Base-by-base conservation (phyloP, 2,113 vertebrate genomes). In the Apodemus sylvaticus region DNA sequence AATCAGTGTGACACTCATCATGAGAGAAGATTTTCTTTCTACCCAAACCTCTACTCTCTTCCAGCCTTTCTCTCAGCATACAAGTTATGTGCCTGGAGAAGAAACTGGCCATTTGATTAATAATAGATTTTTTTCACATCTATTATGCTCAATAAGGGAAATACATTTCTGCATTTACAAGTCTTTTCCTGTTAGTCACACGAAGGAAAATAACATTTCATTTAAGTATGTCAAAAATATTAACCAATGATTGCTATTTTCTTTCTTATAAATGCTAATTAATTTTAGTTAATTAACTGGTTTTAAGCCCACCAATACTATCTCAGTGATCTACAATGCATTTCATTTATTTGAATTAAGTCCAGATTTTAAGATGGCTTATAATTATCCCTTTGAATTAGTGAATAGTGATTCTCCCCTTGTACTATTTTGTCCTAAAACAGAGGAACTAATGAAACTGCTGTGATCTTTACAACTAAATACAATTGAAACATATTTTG, bases 331-430 rank as follows among this genome's bases (percentile, higher is more conserved):
- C 90, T 96, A 48, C 97, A 98, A 98, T 98, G 6, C 96, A 97
- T 98, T 98, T 97, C 96, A 98, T 97, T 98, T 97, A 93, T 98
- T 98, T 98, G 95, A 97, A 97, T 98, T 98, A 98, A 98, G 96
- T 66, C 42, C 95, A 97, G 93, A 97, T 77, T 97, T 98, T 97
- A 96, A 97, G 94, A 98, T 97, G 96, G 97, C 96, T 98, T 98
- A 97, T 97, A 97, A 97, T 98, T 97, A 97, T 98, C 96, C 96
- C 86, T 90, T 2, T 96, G 94, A 90, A 64, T 74, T 91, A 55
- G 48, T 94, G 78, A 94, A 97, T 98, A 98, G 96, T 24, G 94
- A 97, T 97, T 96, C 29, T 0, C 87, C 97, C 85, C 55, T 93
- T 95, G 7, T 94, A 96, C 51, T 97, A 48, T 53, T 94, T 31